phyloP scores from a whole-genome alignment of 1,140 invertebrate species.

The Thrips palmi region DNA sequence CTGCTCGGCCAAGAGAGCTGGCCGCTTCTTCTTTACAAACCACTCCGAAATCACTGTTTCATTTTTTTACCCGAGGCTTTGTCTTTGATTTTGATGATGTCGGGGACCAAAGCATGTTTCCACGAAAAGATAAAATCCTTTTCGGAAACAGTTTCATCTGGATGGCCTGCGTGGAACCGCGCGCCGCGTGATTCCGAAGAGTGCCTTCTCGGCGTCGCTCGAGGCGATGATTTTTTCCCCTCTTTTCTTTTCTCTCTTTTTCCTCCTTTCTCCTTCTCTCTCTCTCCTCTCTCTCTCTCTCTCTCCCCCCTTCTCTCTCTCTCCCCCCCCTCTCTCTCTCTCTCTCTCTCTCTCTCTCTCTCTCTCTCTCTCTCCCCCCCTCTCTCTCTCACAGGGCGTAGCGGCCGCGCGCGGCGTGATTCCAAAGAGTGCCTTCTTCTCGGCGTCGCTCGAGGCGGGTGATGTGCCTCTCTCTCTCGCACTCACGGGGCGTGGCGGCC shows the following conservation, averaged over 20 bases:
- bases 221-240: background rate
- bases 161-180: background rate
- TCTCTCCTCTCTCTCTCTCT: conserved; percentile 1
- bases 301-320: conserved; percentile 6
- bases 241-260: background rate
- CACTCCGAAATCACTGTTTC: background rate
- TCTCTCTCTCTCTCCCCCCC: conserved; percentile 1
- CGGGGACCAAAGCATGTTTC: background rate
- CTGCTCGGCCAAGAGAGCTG: background rate
- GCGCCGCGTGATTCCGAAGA: background rate
- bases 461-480: too few relatives aligned
- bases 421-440: too few relatives aligned
- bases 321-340: background rate
- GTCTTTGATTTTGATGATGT: background rate
- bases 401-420: too few relatives aligned
- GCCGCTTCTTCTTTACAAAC: background rate
- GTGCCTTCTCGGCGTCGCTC: background rate
- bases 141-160: background rate
- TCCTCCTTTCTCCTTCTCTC: background rate
- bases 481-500: too few relatives aligned
- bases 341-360: background rate
- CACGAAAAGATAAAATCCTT: background rate
- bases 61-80: too few relatives aligned
- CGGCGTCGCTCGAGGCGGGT: too few relatives aligned
- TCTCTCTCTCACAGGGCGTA: too few relatives aligned